A percentile compares a stretch with the other conserved stretches of the same genome.
These are phyloP conservation scores for Jacana jacana DNA, from an alignment of 2,113 vertebrate genomes.

Conservation along the genomic window DNA sequence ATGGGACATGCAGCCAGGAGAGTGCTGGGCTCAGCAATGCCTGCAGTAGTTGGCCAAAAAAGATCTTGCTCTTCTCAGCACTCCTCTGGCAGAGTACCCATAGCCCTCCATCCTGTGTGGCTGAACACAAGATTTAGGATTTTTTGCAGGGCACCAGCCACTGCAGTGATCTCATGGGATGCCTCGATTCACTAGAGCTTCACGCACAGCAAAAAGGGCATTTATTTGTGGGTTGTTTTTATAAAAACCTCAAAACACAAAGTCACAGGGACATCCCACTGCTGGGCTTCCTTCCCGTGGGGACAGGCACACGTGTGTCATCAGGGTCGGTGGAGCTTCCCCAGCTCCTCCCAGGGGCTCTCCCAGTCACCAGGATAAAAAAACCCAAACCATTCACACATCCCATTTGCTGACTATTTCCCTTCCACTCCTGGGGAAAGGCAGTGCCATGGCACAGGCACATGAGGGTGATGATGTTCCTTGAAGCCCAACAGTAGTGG, in stretches of 20 bases:
- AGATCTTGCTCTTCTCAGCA: fast-evolving
- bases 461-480: conserved; percentile 3
- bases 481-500: background rate
- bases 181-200: background rate
- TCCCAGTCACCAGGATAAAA: background rate
- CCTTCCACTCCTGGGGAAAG: background rate
- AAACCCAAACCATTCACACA: fast-evolving
- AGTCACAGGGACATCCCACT: fast-evolving
- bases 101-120: background rate
- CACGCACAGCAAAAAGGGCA: background rate
- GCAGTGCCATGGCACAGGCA: background rate
- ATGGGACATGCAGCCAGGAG: background rate
- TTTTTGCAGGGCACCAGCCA: background rate
- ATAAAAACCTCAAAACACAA: background rate
- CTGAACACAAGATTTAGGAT: background rate
- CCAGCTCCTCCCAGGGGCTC: background rate
- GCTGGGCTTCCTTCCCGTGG: background rate
- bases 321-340: background rate
- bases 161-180: background rate
- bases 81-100: background rate
- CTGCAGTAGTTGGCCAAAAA: background rate
- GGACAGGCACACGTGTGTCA: fast-evolving
- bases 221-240: background rate
- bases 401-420: fast-evolving
- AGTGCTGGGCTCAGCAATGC: background rate